Base-by-base conservation (phyloP, 2,888 invertebrate genomes). In the Chrysolina oricalcia region DNA sequence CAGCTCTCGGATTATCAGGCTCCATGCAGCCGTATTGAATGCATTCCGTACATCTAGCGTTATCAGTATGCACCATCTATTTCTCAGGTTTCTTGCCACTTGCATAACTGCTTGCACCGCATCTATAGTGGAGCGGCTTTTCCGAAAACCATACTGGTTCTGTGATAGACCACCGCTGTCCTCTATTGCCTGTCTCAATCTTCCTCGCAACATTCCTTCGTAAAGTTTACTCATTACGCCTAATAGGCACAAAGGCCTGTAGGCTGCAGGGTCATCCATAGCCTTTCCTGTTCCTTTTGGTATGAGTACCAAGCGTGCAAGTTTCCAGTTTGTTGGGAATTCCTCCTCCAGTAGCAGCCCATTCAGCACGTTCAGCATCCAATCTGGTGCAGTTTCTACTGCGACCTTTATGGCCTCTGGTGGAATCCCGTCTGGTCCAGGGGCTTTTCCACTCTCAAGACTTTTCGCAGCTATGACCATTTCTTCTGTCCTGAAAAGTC, bases 341-440 rank as follows among this genome's bases (percentile, higher is more conserved):
- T 8, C 15, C 15, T 48, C 11, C 13, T 10, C 15, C 48, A 8
- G 48, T 3, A 65, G 65, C 1, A 65, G 11, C 2, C 5, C 43
- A 43, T 41, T 65, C 23, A 69, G 50, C 15, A 27, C n/a, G 4
- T 21, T 8, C 23, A 70, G 59, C 17, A 59, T 70, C 17, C 19
- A 43, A 1, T 70, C 21, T 17, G 70, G 56, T 2, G 19, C 41
- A 15, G 40, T n/a, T 2, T 15, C 15, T 17, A 59, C 59, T 40
- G 59, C 40, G 15, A 41, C 70, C 43, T 59, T 59, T n/a, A n/a
- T n/a, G 56, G 75, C 75, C 74, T 68, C 63, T 11, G 70, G 17
- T 50, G 66, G 48, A 17, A 67, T 48, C 5, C 66, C 72, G 41
- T 72, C 72, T 40, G 27, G 65, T 15, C 72, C 72, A 4, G 72